Conservation (phyloP, 1,140 invertebrate species). For the Hyphantria cunea region DNA sequence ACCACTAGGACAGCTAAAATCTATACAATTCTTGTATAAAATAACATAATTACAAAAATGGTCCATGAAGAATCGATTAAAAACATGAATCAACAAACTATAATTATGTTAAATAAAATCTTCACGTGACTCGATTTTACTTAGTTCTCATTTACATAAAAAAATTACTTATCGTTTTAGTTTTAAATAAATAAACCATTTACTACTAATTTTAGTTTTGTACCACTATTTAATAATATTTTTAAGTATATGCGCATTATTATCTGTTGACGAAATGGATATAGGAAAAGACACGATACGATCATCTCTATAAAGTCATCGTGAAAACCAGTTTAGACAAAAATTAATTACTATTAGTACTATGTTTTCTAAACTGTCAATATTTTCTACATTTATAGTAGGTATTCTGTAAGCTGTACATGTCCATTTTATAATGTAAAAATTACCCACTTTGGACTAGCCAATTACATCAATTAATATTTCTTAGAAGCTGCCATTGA, state of each 20-base stretch:
- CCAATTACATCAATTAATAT: conserved; percentile 35
- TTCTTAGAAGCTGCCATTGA: conserved; percentile 25
- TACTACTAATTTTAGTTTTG: conserved; percentile 2
- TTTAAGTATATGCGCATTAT: conserved; percentile 1
- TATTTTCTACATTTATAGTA: no score
- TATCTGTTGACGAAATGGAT: neutral
- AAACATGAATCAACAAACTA: neutral
- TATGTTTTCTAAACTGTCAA: no score
- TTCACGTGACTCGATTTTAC: conserved; percentile 22
- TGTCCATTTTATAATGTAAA: neutral
- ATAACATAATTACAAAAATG: no score
- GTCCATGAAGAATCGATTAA: no score
- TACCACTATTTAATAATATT: neutral
- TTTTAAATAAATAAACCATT: conserved; percentile 18
- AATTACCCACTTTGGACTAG: conserved; percentile 19
- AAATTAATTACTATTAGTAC: neutral
- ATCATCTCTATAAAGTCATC: neutral
- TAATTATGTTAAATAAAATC: no score
- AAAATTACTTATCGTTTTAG: conserved; percentile 14
- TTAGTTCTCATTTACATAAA: conserved; percentile 9
- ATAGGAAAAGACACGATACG: neutral
- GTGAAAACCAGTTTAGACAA: neutral
- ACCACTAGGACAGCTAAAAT: no score
- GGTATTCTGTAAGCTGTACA: no score
- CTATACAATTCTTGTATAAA: no score